Evolutionary conservation across 2,888 invertebrate genomes (phyloP), one percentile per base, ranked within the genome.

Genomic region (Allygus modestus): DNA sequence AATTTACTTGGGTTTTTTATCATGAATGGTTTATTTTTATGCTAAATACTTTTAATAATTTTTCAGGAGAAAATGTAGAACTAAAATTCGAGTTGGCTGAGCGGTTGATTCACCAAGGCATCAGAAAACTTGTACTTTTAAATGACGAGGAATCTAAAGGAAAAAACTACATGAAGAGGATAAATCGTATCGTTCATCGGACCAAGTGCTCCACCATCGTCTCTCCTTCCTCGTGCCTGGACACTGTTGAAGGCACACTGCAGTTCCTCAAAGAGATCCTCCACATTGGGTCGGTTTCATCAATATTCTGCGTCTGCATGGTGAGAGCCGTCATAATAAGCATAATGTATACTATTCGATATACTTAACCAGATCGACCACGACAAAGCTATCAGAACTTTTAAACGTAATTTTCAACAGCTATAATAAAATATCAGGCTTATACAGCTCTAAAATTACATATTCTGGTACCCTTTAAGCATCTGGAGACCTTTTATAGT

Each of bases 71-170:
- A 0, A 73, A 73, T 43, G 23, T 23, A 15, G 73, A 73, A 73
- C 23, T 73, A 0, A 37, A 41, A 20, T 11, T 87, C 1, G 86
- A 86, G 33, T 33, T 87, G 0, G 85, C 86, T 11, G 87, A 87
- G 37, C 86, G 86, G 86, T 84, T 87, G 51, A 85, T 85, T 0
- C 15, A 77, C 4, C 81, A 84, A 1, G 87, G 87, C 5, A 86
- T 84, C 5, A 58, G 51, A 28, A 79, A 86, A 15, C 17, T 87
- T 12, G 69, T 86, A 7, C 73, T 87, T 12, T 11, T 31, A 1
- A 33, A 77, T 2, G 81, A 82, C 31, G 23, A 69, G 4, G 69
- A 20, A 33, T n/a, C 12, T 7, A 77, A 81, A 51, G 23, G 81
- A n/a, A 28, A 20, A 4, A 15, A 26, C 46, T 51, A 84, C 0